phyloP scores from a whole-genome alignment of 2,113 vertebrate genomes.

The Poecile atricapillus region DNA sequence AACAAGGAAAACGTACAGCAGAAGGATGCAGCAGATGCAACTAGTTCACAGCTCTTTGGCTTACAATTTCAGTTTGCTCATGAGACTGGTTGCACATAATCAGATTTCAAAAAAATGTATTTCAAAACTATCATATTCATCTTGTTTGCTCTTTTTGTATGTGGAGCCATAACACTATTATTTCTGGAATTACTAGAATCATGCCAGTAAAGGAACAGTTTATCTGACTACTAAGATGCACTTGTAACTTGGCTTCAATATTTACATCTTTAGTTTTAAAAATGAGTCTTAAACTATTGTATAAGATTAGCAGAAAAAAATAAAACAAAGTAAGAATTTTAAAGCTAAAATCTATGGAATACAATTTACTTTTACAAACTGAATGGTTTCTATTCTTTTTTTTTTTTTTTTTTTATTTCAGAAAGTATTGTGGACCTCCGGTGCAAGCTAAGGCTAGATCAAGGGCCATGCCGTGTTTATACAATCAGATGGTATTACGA shows the following conservation, averaged over 20 bases:
- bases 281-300: background rate
- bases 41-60: background rate
- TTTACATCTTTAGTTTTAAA: background rate
- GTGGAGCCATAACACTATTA: background rate
- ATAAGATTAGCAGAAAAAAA: background rate
- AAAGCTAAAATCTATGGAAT: background rate
- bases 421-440: conserved; percentile 49
- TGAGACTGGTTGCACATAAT: background rate
- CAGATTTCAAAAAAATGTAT: background rate
- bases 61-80: background rate
- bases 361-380: background rate
- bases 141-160: background rate
- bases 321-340: background rate
- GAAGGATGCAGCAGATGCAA: background rate
- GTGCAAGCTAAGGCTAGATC: conserved; percentile 73
- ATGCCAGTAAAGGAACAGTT: background rate
- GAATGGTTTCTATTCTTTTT: background rate
- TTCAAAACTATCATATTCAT: background rate
- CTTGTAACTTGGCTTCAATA: background rate
- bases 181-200: background rate
- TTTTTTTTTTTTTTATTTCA: conserved; percentile 31
- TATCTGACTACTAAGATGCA: background rate
- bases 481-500: conserved; percentile 83
- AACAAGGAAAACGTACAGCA: background rate
- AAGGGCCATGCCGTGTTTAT: conserved; percentile 80